phyloP scores from a whole-genome alignment of 2,888 invertebrate genomes.

The Eupithecia subfuscata region DNA sequence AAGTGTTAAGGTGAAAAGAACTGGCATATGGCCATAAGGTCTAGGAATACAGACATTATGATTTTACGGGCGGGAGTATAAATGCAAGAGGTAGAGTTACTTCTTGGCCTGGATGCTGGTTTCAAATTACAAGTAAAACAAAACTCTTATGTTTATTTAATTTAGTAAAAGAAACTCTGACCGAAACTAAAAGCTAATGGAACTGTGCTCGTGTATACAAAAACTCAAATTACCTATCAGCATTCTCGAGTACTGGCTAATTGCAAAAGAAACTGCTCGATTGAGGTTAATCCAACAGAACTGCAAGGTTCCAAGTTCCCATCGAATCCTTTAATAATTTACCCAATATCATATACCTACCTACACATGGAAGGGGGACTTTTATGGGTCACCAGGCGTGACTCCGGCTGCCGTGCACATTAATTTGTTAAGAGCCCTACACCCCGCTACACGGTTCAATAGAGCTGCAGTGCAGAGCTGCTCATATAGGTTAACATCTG shows the following conservation, averaged over 20 bases:
- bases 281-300: background rate
- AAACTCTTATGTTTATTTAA: background rate
- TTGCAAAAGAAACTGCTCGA: background rate
- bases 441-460: slow-evolving; percentile 38
- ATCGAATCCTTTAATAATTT: slow-evolving; percentile 18
- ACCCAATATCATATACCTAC: slow-evolving; percentile 26
- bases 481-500: slow-evolving; percentile 19
- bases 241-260: background rate
- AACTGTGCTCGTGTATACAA: background rate
- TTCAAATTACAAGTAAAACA: background rate
- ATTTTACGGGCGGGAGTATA: background rate
- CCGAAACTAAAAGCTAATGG: background rate
- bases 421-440: slow-evolving; percentile 43
- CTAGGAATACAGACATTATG: background rate
- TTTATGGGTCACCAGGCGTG: slow-evolving; percentile 62
- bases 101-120: background rate
- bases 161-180: background rate
- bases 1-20: background rate
- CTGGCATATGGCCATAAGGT: background rate
- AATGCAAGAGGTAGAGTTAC: background rate
- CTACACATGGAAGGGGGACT: slow-evolving; percentile 47
- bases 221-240: background rate
- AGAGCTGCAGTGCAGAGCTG: slow-evolving; percentile 27
- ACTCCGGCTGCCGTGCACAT: slow-evolving; percentile 47
- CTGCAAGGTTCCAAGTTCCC: background rate